These are phyloP conservation scores for Drosophila micromelanica DNA, from an alignment of 1,140 invertebrate genomes.

Conservation along the genomic window DNA sequence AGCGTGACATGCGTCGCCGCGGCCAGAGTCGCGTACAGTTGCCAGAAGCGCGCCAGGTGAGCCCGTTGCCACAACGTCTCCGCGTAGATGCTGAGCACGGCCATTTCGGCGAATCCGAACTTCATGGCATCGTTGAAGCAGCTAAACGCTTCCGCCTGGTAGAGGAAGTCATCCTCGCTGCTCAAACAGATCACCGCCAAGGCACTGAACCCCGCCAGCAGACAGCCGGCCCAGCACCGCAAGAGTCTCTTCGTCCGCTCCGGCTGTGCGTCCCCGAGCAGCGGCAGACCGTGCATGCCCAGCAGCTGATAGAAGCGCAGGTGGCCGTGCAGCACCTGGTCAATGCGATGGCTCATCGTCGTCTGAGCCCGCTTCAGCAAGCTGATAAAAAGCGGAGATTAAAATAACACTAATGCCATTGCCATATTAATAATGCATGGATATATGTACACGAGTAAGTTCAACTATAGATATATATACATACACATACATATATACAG, in stretches of 20 bases:
- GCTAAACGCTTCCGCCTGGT: constrained; percentile 57
- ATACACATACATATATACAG: background rate
- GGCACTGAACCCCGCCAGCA: constrained; percentile 29
- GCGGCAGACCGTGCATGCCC: constrained; percentile 56
- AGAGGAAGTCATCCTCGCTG: constrained; percentile 55
- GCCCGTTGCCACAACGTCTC: constrained; percentile 47
- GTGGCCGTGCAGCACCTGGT: constrained; percentile 57
- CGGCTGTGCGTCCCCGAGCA: constrained; percentile 24
- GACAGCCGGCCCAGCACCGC: constrained; percentile 35
- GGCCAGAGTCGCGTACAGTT: constrained; percentile 29
- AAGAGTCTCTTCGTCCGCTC: background rate
- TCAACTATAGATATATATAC: background rate
- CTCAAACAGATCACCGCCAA: constrained; percentile 29
- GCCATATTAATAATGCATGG: background rate
- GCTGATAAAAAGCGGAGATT: background rate
- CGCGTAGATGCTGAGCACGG: constrained; percentile 57
- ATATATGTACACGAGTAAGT: background rate
- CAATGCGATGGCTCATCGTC: constrained; percentile 50
- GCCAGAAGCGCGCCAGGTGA: constrained; percentile 60
- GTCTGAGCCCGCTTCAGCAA: constrained; percentile 16
- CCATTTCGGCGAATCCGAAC: constrained; percentile 52
- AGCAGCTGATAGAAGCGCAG: constrained; percentile 65
- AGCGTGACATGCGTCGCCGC: background rate
- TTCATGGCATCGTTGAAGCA: constrained; percentile 66
- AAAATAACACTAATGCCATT: background rate